Percentiles rank a stretch among this genome's conserved stretches.
Evolutionary conservation across 2,888 invertebrate species (phyloP).

Genomic region (Heliothis peltigera): DNA sequence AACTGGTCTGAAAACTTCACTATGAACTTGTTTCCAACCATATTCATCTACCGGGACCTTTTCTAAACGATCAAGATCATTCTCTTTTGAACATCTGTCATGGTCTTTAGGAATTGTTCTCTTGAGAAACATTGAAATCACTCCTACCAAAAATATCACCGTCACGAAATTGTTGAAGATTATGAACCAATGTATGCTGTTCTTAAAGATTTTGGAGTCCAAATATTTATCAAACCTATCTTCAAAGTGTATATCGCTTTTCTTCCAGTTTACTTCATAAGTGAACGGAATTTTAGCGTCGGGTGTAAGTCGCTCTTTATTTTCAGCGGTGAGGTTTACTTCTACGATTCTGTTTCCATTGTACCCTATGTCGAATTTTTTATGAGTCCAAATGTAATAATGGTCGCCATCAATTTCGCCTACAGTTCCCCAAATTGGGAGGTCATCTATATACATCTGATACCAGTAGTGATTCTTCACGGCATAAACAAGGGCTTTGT

Average conservation of each 20-base stretch:
- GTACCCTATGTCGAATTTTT: conserved; percentile 98
- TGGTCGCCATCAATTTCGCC: conserved; percentile 97
- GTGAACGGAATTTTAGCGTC: conserved; percentile 96
- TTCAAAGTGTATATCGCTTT: conserved; percentile 95
- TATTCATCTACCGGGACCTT: conserved; percentile 99
- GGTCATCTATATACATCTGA: conserved; percentile 99
- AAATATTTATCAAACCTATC: conserved; percentile 99
- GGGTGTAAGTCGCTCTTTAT: conserved; percentile 94
- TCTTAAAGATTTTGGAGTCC: conserved; percentile 99
- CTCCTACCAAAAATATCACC: conserved; percentile 99
- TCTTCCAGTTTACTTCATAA: conserved; percentile 99
- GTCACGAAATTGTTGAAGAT: conserved; percentile 99
- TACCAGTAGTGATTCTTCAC: conserved; percentile 99
- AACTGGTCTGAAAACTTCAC: conserved; percentile 99
- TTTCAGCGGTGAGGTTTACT: conserved; percentile 98
- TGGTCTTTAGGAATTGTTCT: conserved; percentile 99
- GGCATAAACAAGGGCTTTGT: conserved; percentile 98
- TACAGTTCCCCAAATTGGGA: conserved; percentile 99
- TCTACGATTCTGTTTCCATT: conserved; percentile 99
- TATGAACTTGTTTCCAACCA: conserved; percentile 99
- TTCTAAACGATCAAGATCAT: conserved; percentile 99
- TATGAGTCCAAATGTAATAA: conserved; percentile 99
- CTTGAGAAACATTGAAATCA: conserved; percentile 99
- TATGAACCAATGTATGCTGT: conserved; percentile 99
- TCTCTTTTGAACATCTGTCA: conserved; percentile 99